These are phyloP conservation scores for Osmerus mordax DNA, from an alignment of 2,113 vertebrate genomes.

Conservation along the genomic window DNA sequence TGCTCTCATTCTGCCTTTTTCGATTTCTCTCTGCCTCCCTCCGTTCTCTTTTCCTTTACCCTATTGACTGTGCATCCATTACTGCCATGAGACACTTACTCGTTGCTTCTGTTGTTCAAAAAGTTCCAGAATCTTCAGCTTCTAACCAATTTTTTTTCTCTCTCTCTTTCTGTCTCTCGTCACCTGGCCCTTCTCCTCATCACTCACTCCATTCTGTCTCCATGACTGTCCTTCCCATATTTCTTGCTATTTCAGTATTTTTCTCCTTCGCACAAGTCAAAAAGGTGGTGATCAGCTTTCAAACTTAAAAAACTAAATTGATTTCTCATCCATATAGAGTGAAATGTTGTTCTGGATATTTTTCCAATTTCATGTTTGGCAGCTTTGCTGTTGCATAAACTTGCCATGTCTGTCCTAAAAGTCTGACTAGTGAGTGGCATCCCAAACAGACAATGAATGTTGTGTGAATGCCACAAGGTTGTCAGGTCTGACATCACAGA, in stretches of 20 bases:
- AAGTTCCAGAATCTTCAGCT: neutral
- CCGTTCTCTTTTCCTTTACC: neutral
- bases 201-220: neutral
- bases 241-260: neutral
- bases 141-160: neutral
- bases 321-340: neutral
- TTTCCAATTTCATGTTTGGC: conserved; percentile 22
- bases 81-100: conserved; percentile 1
- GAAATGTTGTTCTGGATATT: neutral
- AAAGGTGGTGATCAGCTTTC: no score
- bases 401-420: conserved; percentile 29
- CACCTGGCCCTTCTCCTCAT: conserved; percentile 2
- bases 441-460: conserved; percentile 35
- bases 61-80: neutral
- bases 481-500: conserved; percentile 42
- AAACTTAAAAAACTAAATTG: neutral
- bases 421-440: conserved; percentile 31
- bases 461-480: conserved; percentile 25
- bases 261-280: neutral
- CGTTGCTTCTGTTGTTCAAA: neutral
- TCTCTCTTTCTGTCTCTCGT: neutral
- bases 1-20: conserved; percentile 21
- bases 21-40: neutral
- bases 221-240: neutral
- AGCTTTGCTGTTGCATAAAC: conserved; percentile 36